A percentile compares a stretch with the other conserved stretches of the same genome.
phyloP scores from a whole-genome alignment of 1,140 invertebrate species.

The Drosophila cardini region DNA sequence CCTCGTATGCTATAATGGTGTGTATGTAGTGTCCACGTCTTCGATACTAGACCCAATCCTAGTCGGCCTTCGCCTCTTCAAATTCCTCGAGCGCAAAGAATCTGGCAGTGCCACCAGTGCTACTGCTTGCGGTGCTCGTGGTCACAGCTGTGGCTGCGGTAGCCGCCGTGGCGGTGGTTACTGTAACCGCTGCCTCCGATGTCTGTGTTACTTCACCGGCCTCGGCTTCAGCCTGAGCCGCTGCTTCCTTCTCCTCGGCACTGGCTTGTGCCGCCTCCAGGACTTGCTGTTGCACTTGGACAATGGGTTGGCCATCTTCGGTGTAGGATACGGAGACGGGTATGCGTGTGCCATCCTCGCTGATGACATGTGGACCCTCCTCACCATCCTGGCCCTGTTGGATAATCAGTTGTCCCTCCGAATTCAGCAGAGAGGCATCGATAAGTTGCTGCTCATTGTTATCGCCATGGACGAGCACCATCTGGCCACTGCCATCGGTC shows the following conservation, averaged over 20 bases:
- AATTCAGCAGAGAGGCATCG: constrained; percentile 80
- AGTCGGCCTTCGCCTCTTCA: constrained; percentile 74
- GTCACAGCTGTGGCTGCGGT: constrained; percentile 50
- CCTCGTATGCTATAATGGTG: constrained; percentile 69
- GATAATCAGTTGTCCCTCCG: constrained; percentile 82
- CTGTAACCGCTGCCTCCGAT: constrained; percentile 53
- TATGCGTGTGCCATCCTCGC: constrained; percentile 83
- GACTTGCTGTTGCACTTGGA: constrained; percentile 79
- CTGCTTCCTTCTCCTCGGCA: constrained; percentile 59
- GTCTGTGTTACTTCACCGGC: constrained; percentile 53
- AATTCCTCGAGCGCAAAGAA: constrained; percentile 81
- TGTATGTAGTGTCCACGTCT: constrained; percentile 47
- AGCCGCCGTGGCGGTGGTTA: constrained; percentile 41
- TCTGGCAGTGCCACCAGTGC: constrained; percentile 60
- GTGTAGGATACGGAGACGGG: constrained; percentile 84
- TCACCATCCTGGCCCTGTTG: constrained; percentile 82
- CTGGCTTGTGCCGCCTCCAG: constrained; percentile 52
- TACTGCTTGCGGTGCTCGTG: constrained; percentile 67
- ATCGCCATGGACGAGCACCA: constrained; percentile 84
- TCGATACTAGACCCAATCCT: constrained; percentile 73
- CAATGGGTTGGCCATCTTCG: constrained; percentile 79
- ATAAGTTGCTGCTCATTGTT: constrained; percentile 84
- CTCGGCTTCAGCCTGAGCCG: constrained; percentile 46
- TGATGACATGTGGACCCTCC: constrained; percentile 81
- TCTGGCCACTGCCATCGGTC: constrained; percentile 81